phyloP scores from a whole-genome alignment of 2,888 invertebrate species.

The Cryptus armator region DNA sequence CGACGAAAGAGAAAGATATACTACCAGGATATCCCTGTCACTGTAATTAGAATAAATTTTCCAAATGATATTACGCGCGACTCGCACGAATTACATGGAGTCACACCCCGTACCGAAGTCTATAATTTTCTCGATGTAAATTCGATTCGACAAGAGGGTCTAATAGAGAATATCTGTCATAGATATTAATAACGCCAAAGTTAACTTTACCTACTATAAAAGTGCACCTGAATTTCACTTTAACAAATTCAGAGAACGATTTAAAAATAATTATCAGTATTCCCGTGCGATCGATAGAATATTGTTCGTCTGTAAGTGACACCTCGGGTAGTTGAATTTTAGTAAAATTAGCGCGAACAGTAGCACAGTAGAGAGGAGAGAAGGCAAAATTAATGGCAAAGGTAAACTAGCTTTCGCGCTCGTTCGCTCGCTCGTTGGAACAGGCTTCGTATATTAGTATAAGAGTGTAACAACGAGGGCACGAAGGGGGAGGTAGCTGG shows the following conservation, averaged over 20 bases:
- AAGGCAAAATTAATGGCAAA: conserved; percentile 39
- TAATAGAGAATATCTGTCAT: conserved; percentile 13
- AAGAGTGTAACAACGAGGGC: conserved; percentile 33
- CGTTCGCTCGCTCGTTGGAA: conserved; percentile 33
- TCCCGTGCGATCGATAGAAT: background rate
- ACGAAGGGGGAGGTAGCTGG: conserved; percentile 7
- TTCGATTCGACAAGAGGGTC: conserved; percentile 20
- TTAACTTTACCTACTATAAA: background rate
- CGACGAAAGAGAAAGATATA: conserved; percentile 35
- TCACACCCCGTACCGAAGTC: conserved; percentile 34
- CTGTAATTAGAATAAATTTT: conserved; percentile 66
- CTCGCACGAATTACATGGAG: conserved; percentile 44
- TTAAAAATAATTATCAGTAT: background rate
- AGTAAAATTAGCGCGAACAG: conserved; percentile 22
- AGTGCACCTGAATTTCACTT: background rate
- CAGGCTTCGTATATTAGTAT: conserved; percentile 48
- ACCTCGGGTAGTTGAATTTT: conserved; percentile 7
- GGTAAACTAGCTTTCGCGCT: conserved; percentile 40
- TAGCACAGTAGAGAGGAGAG: background rate
- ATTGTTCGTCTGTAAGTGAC: background rate
- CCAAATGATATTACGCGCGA: conserved; percentile 44
- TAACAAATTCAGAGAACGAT: no score
- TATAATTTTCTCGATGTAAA: conserved; percentile 18
- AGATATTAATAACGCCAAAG: background rate
- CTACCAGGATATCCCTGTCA: conserved; percentile 57